Evolutionary conservation across 2,113 vertebrate species (phyloP), one percentile per base, ranked within the genome.

Genomic region (Plotosus lineatus): DNA sequence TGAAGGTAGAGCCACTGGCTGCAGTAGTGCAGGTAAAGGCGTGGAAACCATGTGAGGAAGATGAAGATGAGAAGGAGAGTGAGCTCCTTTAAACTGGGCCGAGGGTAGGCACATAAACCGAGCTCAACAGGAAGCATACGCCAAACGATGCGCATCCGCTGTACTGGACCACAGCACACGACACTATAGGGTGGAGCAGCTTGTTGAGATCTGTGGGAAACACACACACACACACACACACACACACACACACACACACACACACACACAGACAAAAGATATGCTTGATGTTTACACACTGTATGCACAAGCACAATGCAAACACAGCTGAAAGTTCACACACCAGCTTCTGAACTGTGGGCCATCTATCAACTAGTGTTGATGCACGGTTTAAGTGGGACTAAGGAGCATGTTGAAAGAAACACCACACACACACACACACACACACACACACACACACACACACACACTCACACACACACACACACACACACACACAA

Each of bases 1-100:
- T 91, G 89, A 84, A 99, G 98, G 91, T 95, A 95, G 80, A 98
- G 90, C 96, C 97, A 97, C 87, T 98, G 98, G 91, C 95, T 94
- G 84, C 93, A 90, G 91, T 98, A 98, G 91, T 97, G 97, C 89
- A 97, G 85, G 91, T 96, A 97, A 79, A 98, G 95, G 85, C 96
- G 93, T 85, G 93, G 84, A 80, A 98, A 97, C 96, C 96, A 98
- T 89, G 96, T 92, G 84, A 95, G 89, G 88, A 92, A 85, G 50
- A 93, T 78, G 82, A 97, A 89, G 85, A 93, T 85, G 21, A 91
- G 6, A 26, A 95, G 89, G 82, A 94, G 90, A 92, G 93, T 92
- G 89, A 95, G 94, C 78, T 93, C 90, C 78, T 89, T 80, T 38
- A 90, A 94, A 82, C 19, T 82, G 76, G 85, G 38, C 94, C 93